Evolutionary conservation across 1,140 invertebrate genomes (phyloP), one percentile per base, ranked within the genome.

Genomic region (Odontomachus brunneus): DNA sequence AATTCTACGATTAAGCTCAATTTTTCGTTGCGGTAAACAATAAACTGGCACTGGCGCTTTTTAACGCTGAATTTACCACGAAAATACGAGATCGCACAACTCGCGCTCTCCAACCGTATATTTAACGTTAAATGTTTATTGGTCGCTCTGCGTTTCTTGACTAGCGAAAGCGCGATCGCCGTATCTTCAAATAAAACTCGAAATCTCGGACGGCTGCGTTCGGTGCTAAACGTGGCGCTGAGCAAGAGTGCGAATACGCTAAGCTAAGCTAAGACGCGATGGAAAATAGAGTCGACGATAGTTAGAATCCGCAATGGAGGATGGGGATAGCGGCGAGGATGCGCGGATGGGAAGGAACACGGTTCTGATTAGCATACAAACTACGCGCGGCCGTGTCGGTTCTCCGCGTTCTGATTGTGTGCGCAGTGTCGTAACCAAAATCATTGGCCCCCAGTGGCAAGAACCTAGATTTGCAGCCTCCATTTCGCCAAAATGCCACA

Each of bases 361-460:
- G 90, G 80, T 59, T 89, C 88, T 90, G 90, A 91, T 91, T 91
- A 91, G 90, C 90, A 91, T 91, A 90, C 88, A 91, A 91, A 91
- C 90, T 91, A 90, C 85, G 87, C 82, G 83, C 63, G 84, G 60
- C 62, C 90, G 85, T 90, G 90, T 90, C 84, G 83, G 85, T 83
- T 85, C 85, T 84, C 60, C 67, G 76, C 83, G 80, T 87, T 85
- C 73, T 66, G 72, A 65, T 62, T 44, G 75, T 82, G 55, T 71
- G 62, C n/a, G 33, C 48, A 67, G 26, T 55, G 19, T 5, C 55
- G 29, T 55, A 60, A 9, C 14, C 15, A 71, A 55, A 53, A 44
- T 38, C 15, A 29, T 44, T 51, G 57, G 15, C 14, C 12, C 55
- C 48, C 19, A 7, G 53, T 15, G 33, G 48, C 84, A 4, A 63